Evolutionary conservation across 2,888 invertebrate genomes (phyloP), one percentile per base, ranked within the genome.

Genomic region (Campoplex capitator): DNA sequence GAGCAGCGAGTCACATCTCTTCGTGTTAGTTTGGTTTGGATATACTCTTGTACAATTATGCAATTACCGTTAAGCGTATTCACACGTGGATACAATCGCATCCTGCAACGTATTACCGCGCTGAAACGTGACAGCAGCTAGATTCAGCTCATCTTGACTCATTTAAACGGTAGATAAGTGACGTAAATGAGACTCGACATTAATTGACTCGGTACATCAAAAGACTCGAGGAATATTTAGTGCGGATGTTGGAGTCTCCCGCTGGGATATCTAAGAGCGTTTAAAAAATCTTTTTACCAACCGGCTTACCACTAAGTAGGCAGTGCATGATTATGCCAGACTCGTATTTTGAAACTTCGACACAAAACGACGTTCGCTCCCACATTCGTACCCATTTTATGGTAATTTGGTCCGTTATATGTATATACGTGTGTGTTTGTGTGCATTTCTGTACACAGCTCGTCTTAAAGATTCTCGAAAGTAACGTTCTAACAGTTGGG

Each of bases 331-430:
- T 86, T 85, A 88, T 88, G 86, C 84, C 35, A 82, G 77, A 65
- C 88, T 83, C 75, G 88, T 83, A 86, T 88, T 88, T 88, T 86
- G 86, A 88, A 88, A 88, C 79, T 78, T 32, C 78, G 65, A 51
- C 54, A 56, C 51, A 74, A 54, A 62, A 62, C 18, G 11, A 62
- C 18, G 11, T 48, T 32, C 54, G n/a, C 73, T 84, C 74, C 84
- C 84, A 84, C 84, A 71, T 80, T 84, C 70, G 48, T 68, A 32
- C n/a, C 16, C n/a, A 68, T 32, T 28, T 73, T 54, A 67, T 73
- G 65, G 32, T 77, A 73, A 51, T 73, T 28, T 48, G 32, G 51
- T 42, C 16, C 35, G 32, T 28, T 68, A 68, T 45, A 45, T 16
- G 28, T n/a, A 18, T n/a, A 18, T 23, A 70, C 28, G 13, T 45